Evolutionary conservation across 1,140 invertebrate species (phyloP).

Genomic region (Hyposmocoma kahamanoa): DNA sequence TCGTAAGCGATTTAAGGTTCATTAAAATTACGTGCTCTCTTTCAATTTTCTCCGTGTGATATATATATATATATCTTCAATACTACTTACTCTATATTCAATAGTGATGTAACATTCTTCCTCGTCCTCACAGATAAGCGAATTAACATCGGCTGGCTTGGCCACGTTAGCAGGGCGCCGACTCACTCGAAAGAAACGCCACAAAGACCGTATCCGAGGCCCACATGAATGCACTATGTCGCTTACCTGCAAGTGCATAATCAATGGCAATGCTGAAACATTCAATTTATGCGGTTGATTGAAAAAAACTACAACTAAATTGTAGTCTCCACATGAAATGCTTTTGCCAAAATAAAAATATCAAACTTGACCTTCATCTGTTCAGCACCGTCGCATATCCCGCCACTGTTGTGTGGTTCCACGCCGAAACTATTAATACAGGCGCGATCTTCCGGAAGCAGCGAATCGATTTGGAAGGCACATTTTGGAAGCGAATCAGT

Average conservation of each 20-base stretch:
- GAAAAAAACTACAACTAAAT: too few species aligned
- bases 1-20: too few species aligned
- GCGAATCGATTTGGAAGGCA: conserved; percentile 57
- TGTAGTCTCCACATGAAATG: too few species aligned
- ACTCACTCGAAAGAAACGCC: conserved; percentile 51
- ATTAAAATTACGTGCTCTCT: too few species aligned
- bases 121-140: conserved; percentile 59
- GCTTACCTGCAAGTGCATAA: conserved; percentile 30
- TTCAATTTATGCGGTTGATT: too few species aligned
- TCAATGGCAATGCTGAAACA: too few species aligned
- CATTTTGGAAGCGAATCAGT: conserved; percentile 46
- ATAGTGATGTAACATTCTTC: conserved; percentile 55
- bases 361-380: conserved; percentile 68
- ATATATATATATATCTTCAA: neutral
- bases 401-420: conserved; percentile 31
- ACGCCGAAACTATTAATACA: conserved; percentile 55
- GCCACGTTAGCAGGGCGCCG: conserved; percentile 33
- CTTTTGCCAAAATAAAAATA: too few species aligned
- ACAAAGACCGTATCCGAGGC: conserved; percentile 50
- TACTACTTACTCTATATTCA: conserved; percentile 46
- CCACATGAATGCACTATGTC: conserved; percentile 53
- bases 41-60: too few species aligned
- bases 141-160: conserved; percentile 62
- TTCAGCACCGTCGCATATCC: conserved; percentile 47
- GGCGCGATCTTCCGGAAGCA: conserved; percentile 50